These are phyloP conservation scores for Channa striata DNA, from an alignment of 2,797 vertebrate genomes.

Conservation along the genomic window DNA sequence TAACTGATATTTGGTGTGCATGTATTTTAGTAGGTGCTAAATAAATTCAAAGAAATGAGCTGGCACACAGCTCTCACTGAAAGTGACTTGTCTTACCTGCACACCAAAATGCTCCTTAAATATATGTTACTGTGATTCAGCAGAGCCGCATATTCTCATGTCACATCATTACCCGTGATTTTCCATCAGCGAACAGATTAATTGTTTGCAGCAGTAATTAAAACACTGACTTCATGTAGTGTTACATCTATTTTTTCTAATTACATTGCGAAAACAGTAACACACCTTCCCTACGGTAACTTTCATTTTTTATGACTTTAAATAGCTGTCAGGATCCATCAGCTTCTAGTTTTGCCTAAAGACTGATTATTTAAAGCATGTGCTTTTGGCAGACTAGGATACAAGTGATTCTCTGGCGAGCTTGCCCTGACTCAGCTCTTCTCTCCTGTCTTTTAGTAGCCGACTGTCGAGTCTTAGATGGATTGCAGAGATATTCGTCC, in stretches of 20 bases:
- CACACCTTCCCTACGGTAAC: background rate
- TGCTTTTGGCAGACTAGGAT: background rate
- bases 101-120: background rate
- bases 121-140: background rate
- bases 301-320: background rate
- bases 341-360: background rate
- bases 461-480: conserved; percentile 86
- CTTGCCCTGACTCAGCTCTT: conserved; percentile 46
- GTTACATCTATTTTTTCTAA: background rate
- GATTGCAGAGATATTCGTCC: conserved; percentile 87
- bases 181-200: background rate
- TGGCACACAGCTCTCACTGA: background rate
- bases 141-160: background rate
- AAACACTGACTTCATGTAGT: background rate
- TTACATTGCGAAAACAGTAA: background rate
- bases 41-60: too few relatives aligned
- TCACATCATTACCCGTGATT: background rate
- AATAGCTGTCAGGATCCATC: conserved; percentile 4
- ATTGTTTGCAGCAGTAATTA: conserved; percentile 8
- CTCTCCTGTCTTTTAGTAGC: conserved; percentile 82
- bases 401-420: conserved; percentile 5
- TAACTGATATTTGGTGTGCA: background rate
- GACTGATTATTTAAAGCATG: background rate
- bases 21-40: background rate
- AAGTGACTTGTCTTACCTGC: background rate